phyloP scores from a whole-genome alignment of 2,888 invertebrate species.

The Epinotia brunnichana region DNA sequence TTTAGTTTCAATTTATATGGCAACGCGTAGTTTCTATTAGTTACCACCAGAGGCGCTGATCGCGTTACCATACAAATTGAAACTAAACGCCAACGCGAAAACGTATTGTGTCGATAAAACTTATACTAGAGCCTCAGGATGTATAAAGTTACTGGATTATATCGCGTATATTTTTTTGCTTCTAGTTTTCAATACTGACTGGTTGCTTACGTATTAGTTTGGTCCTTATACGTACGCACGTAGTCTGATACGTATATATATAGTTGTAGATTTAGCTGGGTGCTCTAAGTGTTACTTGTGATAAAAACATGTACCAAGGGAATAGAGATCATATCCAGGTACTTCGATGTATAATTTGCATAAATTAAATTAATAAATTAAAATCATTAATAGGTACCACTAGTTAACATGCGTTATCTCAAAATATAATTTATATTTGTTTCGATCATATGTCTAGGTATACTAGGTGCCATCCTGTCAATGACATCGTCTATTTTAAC shows the following conservation, averaged over 20 bases:
- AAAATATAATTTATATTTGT: neutral
- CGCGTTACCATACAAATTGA: no score
- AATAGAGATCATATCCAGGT: slow-evolving; percentile 3
- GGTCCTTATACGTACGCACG: neutral
- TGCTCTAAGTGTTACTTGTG: slow-evolving; percentile 13
- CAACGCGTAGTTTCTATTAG: no score
- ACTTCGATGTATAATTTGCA: neutral
- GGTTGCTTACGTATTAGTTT: neutral
- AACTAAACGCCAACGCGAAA: no score
- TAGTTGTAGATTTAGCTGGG: slow-evolving; percentile 12
- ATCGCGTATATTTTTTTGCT: neutral
- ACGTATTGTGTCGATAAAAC: no score
- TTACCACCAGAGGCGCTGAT: no score
- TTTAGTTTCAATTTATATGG: no score
- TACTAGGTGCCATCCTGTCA: no score
- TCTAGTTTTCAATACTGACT: neutral
- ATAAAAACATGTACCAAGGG: neutral
- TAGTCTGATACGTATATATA: neutral
- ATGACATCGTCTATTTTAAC: no score
- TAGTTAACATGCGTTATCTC: neutral
- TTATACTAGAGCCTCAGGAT: no score
- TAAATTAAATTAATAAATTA: neutral
- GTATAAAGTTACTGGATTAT: no score
- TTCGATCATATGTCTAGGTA: neutral
- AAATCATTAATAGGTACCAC: neutral